Percentiles rank a stretch among this genome's conserved stretches.
Evolutionary conservation across 1,140 invertebrate genomes (phyloP).

Genomic region (Bombus consobrinus): DNA sequence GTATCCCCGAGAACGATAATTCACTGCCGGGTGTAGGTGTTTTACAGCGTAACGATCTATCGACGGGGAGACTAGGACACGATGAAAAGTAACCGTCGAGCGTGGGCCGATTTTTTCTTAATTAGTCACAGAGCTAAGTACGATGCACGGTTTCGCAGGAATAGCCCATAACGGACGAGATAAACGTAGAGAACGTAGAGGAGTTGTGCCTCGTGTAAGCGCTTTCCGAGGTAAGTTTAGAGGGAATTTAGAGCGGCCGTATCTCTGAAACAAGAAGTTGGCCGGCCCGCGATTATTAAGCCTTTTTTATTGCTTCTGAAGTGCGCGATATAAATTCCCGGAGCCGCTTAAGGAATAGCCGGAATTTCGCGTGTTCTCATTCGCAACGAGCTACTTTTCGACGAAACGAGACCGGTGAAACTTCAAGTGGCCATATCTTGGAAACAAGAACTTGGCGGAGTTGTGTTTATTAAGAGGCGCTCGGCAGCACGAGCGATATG

Average conservation of each 20-base stretch:
- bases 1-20: too few species aligned
- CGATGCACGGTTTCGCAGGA: too few species aligned
- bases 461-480: conserved; percentile 3
- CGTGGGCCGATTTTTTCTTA: too few species aligned
- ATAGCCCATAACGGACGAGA: neutral
- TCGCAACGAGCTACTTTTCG: neutral
- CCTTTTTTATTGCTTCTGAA: neutral
- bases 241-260: neutral
- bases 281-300: neutral
- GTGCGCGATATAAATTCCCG: neutral
- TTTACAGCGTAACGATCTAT: too few species aligned
- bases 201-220: neutral
- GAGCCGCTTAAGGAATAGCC: neutral
- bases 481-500: neutral
- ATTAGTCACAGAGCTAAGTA: too few species aligned
- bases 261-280: neutral
- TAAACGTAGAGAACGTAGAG: neutral
- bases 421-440: conserved; percentile 3
- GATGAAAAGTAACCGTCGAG: too few species aligned
- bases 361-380: neutral
- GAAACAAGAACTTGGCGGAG: neutral
- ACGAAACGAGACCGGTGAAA: neutral
- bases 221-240: neutral
- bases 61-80: too few species aligned
- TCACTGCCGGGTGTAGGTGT: too few species aligned